phyloP scores from a whole-genome alignment of 2,797 vertebrate genomes.

The Rhyacichthys aspro region DNA sequence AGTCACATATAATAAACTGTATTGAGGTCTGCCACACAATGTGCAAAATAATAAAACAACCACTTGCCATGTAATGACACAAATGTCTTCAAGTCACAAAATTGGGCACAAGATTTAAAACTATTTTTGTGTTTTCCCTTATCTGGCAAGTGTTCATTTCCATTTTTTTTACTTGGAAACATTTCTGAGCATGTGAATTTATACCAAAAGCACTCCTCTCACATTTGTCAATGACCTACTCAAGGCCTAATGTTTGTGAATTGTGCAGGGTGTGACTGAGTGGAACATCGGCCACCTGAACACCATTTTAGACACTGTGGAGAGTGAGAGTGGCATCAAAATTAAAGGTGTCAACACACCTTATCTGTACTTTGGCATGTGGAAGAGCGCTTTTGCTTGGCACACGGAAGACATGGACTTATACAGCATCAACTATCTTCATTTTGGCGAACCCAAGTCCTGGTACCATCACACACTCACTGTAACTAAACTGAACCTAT shows the following conservation, averaged over 20 bases:
- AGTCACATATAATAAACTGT: too few species aligned
- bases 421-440: constrained; percentile 97
- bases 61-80: too few species aligned
- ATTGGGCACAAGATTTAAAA: too few species aligned
- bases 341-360: constrained; percentile 96
- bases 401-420: constrained; percentile 99
- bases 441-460: constrained; percentile 96
- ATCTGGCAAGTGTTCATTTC: too few species aligned
- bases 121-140: too few species aligned
- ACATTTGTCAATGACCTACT: too few species aligned
- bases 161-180: too few species aligned
- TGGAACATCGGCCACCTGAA: constrained; percentile 95
- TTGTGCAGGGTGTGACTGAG: constrained; percentile 85
- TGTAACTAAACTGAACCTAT: neutral
- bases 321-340: constrained; percentile 92
- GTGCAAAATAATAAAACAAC: too few species aligned
- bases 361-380: constrained; percentile 97
- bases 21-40: too few species aligned
- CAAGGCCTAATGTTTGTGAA: neutral
- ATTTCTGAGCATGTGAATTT: too few species aligned
- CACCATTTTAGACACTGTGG: constrained; percentile 93
- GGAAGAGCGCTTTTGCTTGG: constrained; percentile 99
- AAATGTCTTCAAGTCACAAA: too few species aligned
- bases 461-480: constrained; percentile 81
- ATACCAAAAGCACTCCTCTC: too few species aligned